Evolutionary conservation across 2,888 invertebrate genomes (phyloP), one percentile per base, ranked within the genome.

Genomic region (Dasysyrphus tricinctus): DNA sequence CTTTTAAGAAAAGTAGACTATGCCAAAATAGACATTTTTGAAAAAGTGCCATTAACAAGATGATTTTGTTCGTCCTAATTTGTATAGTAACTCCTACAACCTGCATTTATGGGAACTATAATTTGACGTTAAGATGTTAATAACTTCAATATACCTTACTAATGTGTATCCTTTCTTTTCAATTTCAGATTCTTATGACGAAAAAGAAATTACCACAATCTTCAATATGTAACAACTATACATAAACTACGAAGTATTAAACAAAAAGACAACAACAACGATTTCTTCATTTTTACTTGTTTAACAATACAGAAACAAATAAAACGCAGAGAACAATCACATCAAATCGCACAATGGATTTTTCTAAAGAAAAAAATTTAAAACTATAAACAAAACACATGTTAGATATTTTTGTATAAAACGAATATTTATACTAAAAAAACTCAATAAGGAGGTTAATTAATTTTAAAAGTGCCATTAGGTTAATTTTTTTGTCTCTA

Each of bases 401-500:
- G 12, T 65, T 75, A 84, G 70, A 84, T 84, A 81, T 81, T 79
- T 80, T 49, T 80, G 70, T 84, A 63, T 69, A 80, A 65, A 83
- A 16, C 61, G 73, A 78, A 78, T 29, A n/a, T 65, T 32, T 65
- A 74, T 61, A 80, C 39, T 51, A 54, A 73, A 81, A 49, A 61
- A 59, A 79, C 76, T 80, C 76, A 76, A 49, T 24, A 34, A 72
- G 70, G 44, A 79, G 80, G 72, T 84, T 80, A 80, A 84, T 80
- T 84, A 76, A 80, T 77, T 85, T 82, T 78, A 72, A 84, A 85
- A 85, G 80, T 85, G 84, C 84, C 84, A 85, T 85, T 80, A 85
- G 84, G 80, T 85, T 85, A 85, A 84, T 80, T 65, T 76, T 80
- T 63, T 8, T 63, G n/a, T 42, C 24, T 67, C 72, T 84, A 74